Evolutionary conservation across 1,140 invertebrate genomes (phyloP).

Genomic region (Euwallacea similis): DNA sequence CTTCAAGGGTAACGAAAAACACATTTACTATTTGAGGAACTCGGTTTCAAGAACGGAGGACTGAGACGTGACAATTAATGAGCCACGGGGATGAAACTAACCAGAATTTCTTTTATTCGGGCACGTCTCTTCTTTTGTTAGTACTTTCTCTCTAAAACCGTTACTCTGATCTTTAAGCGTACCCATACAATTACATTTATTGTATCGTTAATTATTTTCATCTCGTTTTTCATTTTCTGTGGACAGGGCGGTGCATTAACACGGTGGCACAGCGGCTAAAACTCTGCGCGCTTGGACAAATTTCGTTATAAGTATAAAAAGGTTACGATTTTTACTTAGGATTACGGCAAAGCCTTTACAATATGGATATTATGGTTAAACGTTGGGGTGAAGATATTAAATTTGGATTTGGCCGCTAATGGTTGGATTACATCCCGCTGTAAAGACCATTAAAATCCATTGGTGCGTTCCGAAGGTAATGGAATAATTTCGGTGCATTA

Average conservation of each 20-base stretch:
- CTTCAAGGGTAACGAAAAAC: not conserved
- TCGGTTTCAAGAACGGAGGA: not conserved
- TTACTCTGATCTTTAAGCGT: constrained; percentile 24
- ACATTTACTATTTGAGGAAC: not conserved
- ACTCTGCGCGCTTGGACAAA: too few relatives aligned
- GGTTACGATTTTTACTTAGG: too few relatives aligned
- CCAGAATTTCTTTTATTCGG: constrained; percentile 16
- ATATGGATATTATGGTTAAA: too few relatives aligned
- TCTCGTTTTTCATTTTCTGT: constrained; percentile 20
- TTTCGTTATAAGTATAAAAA: too few relatives aligned
- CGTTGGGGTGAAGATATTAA: too few relatives aligned
- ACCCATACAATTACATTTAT: constrained; percentile 14
- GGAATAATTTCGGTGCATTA: constrained; percentile 31
- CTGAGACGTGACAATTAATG: constrained; percentile 15
- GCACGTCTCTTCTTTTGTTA: constrained; percentile 24
- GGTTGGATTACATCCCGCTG: too few relatives aligned
- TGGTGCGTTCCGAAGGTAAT: constrained; percentile 22
- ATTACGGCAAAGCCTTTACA: too few relatives aligned
- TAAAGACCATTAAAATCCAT: too few relatives aligned
- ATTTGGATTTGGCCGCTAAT: too few relatives aligned
- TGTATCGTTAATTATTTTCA: constrained; percentile 22
- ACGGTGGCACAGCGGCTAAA: constrained; percentile 10
- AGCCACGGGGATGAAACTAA: constrained; percentile 17
- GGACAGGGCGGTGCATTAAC: constrained; percentile 10
- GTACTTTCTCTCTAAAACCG: constrained; percentile 12